Conservation (phyloP, 2,797 vertebrate genomes). For the Paedocypris micromegethes region DNA sequence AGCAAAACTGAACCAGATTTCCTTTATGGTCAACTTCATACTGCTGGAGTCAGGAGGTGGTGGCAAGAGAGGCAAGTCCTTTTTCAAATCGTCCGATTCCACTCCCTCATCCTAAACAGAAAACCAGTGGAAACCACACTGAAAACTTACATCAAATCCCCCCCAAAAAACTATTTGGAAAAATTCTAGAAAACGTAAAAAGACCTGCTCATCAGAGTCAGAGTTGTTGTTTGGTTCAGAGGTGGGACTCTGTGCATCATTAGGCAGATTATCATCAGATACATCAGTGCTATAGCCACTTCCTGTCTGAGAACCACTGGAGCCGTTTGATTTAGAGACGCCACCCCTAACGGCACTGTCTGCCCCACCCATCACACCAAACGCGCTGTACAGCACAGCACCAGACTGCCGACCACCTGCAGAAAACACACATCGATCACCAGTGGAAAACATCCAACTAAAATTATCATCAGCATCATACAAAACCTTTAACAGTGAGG, state of each 20-base stretch:
- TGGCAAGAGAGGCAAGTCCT: conserved; percentile 92
- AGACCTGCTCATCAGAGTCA: conserved; percentile 92
- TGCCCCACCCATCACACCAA: conserved; percentile 84
- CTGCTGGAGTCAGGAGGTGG: conserved; percentile 97
- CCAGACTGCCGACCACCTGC: conserved; percentile 93
- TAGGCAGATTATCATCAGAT: conserved; percentile 90
- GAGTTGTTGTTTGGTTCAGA: conserved; percentile 80
- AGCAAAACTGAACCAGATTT: conserved; percentile 99
- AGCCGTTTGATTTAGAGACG: conserved; percentile 84
- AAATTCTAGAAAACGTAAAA: neutral
- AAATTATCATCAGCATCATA: conserved; percentile 44
- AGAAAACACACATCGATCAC: conserved; percentile 12
- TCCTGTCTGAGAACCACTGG: conserved; percentile 92
- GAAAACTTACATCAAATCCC: neutral
- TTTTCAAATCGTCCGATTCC: conserved; percentile 96
- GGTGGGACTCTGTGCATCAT: conserved; percentile 79
- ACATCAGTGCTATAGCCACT: conserved; percentile 97
- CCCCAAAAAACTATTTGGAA: too few relatives aligned
- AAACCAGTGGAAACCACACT: neutral
- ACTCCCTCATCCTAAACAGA: conserved; percentile 89
- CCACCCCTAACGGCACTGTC: conserved; percentile 72
- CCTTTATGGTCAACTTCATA: conserved; percentile 95
- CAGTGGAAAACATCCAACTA: neutral
- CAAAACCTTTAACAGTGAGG: conserved; percentile 90
- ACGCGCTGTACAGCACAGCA: conserved; percentile 84